Evolutionary conservation across 2,797 vertebrate genomes (phyloP).

Genomic region (Gymnothorax javanicus): DNA sequence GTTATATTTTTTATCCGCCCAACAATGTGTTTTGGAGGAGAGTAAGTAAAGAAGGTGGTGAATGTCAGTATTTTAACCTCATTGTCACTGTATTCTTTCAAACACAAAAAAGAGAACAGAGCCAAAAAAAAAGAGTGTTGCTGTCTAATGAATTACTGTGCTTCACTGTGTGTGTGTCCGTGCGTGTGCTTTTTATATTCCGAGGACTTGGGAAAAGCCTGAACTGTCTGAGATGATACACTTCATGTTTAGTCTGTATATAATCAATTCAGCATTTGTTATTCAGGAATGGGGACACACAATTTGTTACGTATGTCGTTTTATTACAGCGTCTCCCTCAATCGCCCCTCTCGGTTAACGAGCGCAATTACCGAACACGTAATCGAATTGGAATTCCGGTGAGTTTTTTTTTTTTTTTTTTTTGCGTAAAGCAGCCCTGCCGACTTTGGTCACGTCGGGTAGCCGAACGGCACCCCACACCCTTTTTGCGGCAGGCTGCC

Average conservation of each 20-base stretch:
- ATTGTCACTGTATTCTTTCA: no score
- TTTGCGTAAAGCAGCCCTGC: background rate
- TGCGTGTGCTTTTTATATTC: background rate
- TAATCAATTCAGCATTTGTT: constrained; percentile 16
- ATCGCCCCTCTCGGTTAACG: background rate
- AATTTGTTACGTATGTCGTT: constrained; percentile 13
- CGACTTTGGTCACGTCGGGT: background rate
- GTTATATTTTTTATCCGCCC: no score
- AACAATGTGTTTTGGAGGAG: no score
- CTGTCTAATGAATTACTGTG: no score
- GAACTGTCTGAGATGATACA: background rate
- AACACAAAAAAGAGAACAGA: no score
- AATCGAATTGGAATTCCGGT: background rate
- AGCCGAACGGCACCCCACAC: background rate
- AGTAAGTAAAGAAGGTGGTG: no score
- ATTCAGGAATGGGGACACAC: background rate
- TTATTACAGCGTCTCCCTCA: background rate
- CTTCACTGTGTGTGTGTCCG: no score
- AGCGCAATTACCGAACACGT: background rate
- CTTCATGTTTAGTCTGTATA: constrained; percentile 5
- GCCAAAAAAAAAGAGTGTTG: no score
- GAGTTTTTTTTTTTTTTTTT: background rate
- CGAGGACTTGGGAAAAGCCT: background rate
- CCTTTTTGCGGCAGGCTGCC: background rate
- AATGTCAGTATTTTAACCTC: no score